Evolutionary conservation across 2,888 invertebrate genomes (phyloP).

Genomic region (Trypoxylon attenuatum): DNA sequence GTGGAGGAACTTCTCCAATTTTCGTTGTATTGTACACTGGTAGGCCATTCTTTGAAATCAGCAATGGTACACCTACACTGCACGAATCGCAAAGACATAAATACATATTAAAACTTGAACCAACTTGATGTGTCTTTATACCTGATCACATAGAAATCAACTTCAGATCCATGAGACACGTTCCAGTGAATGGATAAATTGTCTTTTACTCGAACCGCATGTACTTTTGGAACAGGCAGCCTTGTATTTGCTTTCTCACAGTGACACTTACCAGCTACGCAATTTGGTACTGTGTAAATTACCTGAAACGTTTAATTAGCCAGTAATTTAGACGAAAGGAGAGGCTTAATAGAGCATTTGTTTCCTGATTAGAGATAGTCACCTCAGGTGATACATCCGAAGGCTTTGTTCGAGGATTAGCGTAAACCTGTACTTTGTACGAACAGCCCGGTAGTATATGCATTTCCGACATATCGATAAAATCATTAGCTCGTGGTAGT

Average conservation of each 20-base stretch:
- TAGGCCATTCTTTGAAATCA: constrained; percentile 61
- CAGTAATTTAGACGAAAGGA: not conserved
- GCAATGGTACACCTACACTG: constrained; percentile 62
- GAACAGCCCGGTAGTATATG: constrained; percentile 61
- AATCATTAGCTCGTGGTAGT: constrained; percentile 58
- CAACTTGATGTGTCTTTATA: not conserved
- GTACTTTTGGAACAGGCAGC: constrained; percentile 56
- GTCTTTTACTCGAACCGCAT: constrained; percentile 28
- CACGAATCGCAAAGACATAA: constrained; percentile 1
- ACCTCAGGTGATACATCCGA: constrained; percentile 33
- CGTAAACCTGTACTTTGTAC: constrained; percentile 63
- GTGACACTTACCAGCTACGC: constrained; percentile 59
- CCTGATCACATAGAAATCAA: constrained; percentile 59
- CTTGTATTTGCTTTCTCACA: constrained; percentile 48
- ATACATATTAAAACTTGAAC: not conserved
- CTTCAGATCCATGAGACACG: constrained; percentile 18
- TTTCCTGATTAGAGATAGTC: too few species aligned
- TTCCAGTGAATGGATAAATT: constrained; percentile 58
- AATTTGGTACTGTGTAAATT: constrained; percentile 63
- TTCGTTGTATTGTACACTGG: constrained; percentile 63
- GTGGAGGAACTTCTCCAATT: constrained; percentile 48
- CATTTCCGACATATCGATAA: constrained; percentile 57
- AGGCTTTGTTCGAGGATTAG: constrained; percentile 62
- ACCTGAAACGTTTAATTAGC: constrained; percentile 42
- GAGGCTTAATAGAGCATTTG: too few species aligned